Base-by-base conservation (phyloP, 2,113 vertebrate genomes). In the Oncorhynchus nerka region DNA sequence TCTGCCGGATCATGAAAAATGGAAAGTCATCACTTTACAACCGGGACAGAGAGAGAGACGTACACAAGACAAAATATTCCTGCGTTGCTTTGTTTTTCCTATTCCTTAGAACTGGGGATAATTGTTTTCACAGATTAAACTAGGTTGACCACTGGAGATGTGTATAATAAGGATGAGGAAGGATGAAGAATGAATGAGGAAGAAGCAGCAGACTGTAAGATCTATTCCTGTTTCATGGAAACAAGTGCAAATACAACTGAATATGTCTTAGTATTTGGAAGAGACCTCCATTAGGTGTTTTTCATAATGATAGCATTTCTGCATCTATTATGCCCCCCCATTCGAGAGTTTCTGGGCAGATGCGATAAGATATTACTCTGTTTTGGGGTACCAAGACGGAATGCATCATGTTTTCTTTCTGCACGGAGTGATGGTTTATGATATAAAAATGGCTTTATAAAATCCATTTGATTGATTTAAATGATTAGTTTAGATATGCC, bases 11-110 rank as follows among this genome's bases (percentile, higher is more conserved):
- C 61, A 59, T 12, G 64, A 74, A 71, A 83, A 61, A 62, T 61
- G n/a, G 32, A 77, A 76, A 81, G 73, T 79, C 71, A 77, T 74
- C 48, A 15, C 3, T 24, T 83, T 80, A 77, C 26, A 30, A 32
- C 11, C 7, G 32, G 69, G 76, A 73, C 67, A 71, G 72, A 19
- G 59, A 22, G 59, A 76, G 74, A 76, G 28, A 49, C 62, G 24
- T 1, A 51, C 66, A 66, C 39, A 22, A 71, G n/a, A 45, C 45
- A 75, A 75, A 45, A 70, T 64, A 55, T 57, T 24, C 34, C 39
- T 32, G 22, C 16, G 28, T 51, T 70, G 28, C 68, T 76, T 70
- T 72, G 19, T 22, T 72, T 26, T 45, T 9, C 2, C 4, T 51
- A 65, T 64, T 32, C 13, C 39, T 11, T 2, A 45, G 19, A 2